A percentile compares a stretch with the other conserved stretches of the same genome.
Conservation (phyloP, 2,888 invertebrate genomes). For the Uloborus plumipes region DNA sequence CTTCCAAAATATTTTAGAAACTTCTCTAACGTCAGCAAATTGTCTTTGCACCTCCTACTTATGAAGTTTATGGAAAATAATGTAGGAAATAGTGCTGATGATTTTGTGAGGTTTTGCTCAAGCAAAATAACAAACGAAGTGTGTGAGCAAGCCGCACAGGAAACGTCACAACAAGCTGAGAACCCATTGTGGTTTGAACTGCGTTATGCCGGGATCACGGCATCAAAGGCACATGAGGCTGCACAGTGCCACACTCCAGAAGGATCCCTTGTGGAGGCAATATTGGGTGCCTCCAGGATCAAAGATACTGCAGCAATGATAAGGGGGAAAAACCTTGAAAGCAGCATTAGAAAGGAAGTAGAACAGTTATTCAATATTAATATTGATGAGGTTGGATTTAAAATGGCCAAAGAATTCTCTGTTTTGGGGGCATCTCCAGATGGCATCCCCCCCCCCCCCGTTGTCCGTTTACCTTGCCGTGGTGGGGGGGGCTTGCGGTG, state of each 20-base stretch:
- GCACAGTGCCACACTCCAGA: slow-evolving; percentile 2
- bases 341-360: not conserved
- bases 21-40: not conserved
- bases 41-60: slow-evolving; percentile 6
- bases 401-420: no score
- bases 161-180: not conserved
- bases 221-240: slow-evolving; percentile 6
- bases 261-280: not conserved
- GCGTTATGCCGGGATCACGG: slow-evolving; percentile 4
- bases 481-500: no score
- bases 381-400: not conserved
- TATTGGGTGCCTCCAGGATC: not conserved
- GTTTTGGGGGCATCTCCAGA: no score
- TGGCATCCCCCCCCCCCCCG: no score
- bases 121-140: not conserved
- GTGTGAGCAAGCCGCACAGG: not conserved
- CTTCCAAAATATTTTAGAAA: not conserved
- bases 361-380: not conserved
- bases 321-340: slow-evolving; percentile 1
- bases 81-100: no score
- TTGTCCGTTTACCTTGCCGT: no score
- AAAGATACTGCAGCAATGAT: slow-evolving; percentile 11
- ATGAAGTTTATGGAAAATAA: not conserved
- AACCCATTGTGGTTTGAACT: slow-evolving; percentile 6
- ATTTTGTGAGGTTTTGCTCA: no score